Conservation (phyloP, 2,797 vertebrate genomes). For the Glossophaga mutica region DNA sequence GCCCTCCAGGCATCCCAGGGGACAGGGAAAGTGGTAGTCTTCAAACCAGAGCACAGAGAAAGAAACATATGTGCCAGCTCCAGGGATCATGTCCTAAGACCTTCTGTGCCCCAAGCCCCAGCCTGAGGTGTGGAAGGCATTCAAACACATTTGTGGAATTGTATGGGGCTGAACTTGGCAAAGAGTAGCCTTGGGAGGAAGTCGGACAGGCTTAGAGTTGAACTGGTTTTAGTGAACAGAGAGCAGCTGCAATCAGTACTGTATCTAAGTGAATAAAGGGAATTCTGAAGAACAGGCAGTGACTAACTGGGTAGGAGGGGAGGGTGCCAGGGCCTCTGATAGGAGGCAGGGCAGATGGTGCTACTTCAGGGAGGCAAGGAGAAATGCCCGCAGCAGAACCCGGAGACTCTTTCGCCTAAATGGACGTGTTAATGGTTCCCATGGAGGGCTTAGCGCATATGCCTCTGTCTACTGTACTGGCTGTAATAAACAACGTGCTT, state of each 20-base stretch:
- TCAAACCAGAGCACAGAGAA: neutral
- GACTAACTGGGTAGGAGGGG: neutral
- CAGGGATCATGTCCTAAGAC: neutral
- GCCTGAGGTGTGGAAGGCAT: neutral
- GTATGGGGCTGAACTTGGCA: neutral
- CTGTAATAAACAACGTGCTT: constrained; percentile 63
- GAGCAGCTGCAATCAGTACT: neutral
- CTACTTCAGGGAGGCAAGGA: constrained; percentile 30
- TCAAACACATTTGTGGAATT: neutral
- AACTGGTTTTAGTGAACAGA: neutral
- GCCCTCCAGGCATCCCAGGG: neutral
- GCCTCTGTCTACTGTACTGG: constrained; percentile 60
- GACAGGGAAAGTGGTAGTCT: neutral
- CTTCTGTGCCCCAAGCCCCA: neutral
- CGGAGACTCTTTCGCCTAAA: constrained; percentile 42
- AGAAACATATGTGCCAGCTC: neutral
- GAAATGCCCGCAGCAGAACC: constrained; percentile 46
- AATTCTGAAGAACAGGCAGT: neutral
- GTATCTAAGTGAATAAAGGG: neutral
- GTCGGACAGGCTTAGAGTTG: neutral
- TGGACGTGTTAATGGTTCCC: constrained; percentile 66
- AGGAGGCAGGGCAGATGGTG: constrained; percentile 58
- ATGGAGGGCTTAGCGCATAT: constrained; percentile 51
- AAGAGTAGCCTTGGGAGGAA: neutral
- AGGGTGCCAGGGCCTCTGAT: neutral